These are phyloP conservation scores for Tachycineta bicolor DNA, from an alignment of 2,113 vertebrate genomes.

Conservation along the genomic window DNA sequence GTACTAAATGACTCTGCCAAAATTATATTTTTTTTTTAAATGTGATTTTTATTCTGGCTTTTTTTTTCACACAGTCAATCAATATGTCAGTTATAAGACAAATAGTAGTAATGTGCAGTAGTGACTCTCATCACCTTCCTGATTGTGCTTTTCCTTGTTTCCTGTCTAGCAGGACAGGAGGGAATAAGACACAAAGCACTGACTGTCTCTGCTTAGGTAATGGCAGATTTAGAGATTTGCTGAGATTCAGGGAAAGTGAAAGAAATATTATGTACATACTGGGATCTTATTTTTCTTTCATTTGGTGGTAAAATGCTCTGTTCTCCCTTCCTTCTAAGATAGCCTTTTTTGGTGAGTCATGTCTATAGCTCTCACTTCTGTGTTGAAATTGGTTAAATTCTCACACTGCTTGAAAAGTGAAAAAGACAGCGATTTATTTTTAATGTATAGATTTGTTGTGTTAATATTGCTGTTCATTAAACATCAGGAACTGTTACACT, in stretches of 20 bases:
- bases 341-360: not conserved
- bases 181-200: not conserved
- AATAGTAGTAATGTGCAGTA: not conserved
- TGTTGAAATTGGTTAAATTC: not conserved
- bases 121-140: not conserved
- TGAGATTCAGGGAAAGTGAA: not conserved
- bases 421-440: not conserved
- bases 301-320: not conserved
- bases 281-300: not conserved
- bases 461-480: not conserved
- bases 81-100: not conserved
- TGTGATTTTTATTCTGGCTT: not conserved
- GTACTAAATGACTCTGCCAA: not conserved
- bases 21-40: fast-evolving
- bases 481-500: not conserved
- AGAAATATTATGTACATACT: not conserved
- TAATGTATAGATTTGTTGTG: not conserved
- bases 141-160: not conserved
- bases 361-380: not conserved
- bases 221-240: not conserved
- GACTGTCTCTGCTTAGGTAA: not conserved
- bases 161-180: not conserved
- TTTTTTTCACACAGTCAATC: not conserved
- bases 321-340: not conserved
- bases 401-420: not conserved